Evolutionary conservation across 2,797 vertebrate species (phyloP), one percentile per base, ranked within the genome.

Genomic region (Poeciliopsis presidionis): DNA sequence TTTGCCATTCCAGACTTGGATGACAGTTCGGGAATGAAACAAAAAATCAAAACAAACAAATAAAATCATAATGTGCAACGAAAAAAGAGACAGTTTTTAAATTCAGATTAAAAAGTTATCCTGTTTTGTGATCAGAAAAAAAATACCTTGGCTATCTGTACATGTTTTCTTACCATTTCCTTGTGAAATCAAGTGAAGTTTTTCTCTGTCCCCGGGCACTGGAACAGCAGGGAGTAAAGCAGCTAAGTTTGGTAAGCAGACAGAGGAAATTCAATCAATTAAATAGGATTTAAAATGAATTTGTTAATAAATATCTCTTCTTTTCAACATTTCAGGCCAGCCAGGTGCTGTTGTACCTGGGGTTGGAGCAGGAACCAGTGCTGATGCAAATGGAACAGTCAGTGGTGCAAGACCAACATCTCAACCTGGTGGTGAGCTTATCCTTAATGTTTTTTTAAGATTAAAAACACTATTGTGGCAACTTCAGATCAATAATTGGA

Each of bases 191-290:
- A 39, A 63, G 36, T 20, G 0, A 7, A 7, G 18, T 59, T 80
- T n/a, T 81, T 89, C 46, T 80, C 41, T 36, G 72, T 77, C 61
- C 28, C 65, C 70, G 93, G 91, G 87, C 14, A 89, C 83, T 2
- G 91, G 88, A 12, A 93, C 86, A 79, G 95, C 84, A 79, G 95
- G 93, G 90, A 95, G 93, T 82, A 97, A 96, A 88, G 93, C 94
- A 87, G 92, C 95, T 39, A 96, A 96, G 89, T 96, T 95, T 0
- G 95, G 95, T 95, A 94, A 6, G 90, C 9, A 67, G 39, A 39
- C 33, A 65, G 63, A 41, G 22, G 11, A 41, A 63, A 13, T 22
- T 25, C 0, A 25, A 41, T 5, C 4, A n/a, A 25, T 41, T 41
- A 9, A 41, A 67, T 67, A 22, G 1, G 2, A 41, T 67, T 5